These are phyloP conservation scores for Beris chalybata DNA, from an alignment of 2,888 invertebrate species.

Conservation along the genomic window DNA sequence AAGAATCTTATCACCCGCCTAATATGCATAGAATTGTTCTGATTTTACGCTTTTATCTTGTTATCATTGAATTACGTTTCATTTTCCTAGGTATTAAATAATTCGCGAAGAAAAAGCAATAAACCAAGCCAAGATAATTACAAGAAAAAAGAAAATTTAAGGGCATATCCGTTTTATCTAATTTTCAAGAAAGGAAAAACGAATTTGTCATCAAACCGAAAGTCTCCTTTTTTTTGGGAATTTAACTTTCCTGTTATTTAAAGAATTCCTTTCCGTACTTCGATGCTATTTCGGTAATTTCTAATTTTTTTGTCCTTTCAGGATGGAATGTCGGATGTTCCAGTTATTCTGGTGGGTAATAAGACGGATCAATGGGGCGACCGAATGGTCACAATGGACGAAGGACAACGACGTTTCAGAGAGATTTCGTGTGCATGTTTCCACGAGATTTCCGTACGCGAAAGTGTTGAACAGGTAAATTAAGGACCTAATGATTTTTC, in stretches of 20 bases:
- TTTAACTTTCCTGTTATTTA: background rate
- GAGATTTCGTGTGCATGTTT: slow-evolving; percentile 82
- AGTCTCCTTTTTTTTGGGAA: too few relatives aligned
- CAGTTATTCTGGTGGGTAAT: slow-evolving; percentile 81
- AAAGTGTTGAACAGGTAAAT: slow-evolving; percentile 76
- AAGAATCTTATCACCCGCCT: too few relatives aligned
- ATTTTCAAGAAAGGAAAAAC: too few relatives aligned
- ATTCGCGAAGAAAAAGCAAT: too few relatives aligned
- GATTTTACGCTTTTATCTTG: too few relatives aligned
- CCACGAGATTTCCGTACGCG: slow-evolving; percentile 82
- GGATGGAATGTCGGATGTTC: slow-evolving; percentile 68
- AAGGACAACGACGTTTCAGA: slow-evolving; percentile 72
- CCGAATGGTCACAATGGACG: slow-evolving; percentile 76
- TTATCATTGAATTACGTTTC: too few relatives aligned
- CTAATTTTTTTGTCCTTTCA: slow-evolving; percentile 48
- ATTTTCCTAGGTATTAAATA: too few relatives aligned
- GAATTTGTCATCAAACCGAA: too few relatives aligned
- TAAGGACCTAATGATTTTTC: background rate
- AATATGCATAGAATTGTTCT: too few relatives aligned
- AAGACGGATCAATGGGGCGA: slow-evolving; percentile 78
- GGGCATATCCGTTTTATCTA: too few relatives aligned
- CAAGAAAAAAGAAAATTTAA: too few relatives aligned
- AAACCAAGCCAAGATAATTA: too few relatives aligned
- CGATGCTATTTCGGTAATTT: slow-evolving; percentile 6
- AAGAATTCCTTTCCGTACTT: background rate